Evolutionary conservation across 1,140 invertebrate genomes (phyloP).

Genomic region (Macrosteles quadrilineatus): DNA sequence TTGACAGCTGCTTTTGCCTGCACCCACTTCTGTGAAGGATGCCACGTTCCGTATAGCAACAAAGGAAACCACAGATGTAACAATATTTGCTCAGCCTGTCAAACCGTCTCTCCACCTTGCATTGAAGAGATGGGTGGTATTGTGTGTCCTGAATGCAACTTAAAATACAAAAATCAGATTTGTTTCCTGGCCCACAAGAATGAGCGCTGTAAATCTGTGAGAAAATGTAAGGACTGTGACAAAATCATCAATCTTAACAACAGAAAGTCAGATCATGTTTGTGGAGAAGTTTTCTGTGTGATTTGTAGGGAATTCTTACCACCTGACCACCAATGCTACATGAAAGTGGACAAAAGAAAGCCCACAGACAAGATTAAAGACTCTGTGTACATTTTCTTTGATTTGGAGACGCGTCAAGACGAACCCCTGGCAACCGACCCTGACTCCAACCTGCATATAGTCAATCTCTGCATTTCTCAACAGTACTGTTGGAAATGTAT

Average conservation of each 20-base stretch:
- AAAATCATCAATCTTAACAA: neutral
- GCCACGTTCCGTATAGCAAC: neutral
- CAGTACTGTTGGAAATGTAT: constrained; percentile 8
- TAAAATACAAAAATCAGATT: neutral
- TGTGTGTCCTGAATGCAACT: neutral
- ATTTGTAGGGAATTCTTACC: neutral
- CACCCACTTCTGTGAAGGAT: neutral
- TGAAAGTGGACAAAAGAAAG: neutral
- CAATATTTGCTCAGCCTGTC: neutral
- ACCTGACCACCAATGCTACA: neutral
- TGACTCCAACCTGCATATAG: neutral
- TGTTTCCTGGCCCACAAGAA: neutral
- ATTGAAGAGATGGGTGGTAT: neutral
- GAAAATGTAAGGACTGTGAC: neutral
- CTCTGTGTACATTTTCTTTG: constrained; percentile 18
- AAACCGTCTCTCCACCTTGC: neutral
- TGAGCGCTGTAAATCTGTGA: neutral
- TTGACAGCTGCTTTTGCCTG: neutral
- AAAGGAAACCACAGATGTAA: neutral
- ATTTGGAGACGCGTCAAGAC: constrained; percentile 22
- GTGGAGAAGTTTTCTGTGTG: neutral
- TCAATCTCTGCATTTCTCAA: neutral
- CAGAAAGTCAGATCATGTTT: neutral
- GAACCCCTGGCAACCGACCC: neutral
- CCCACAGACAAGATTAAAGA: neutral